Conservation (phyloP, 2,113 vertebrate species). For the Trochalopteron elliotii region DNA sequence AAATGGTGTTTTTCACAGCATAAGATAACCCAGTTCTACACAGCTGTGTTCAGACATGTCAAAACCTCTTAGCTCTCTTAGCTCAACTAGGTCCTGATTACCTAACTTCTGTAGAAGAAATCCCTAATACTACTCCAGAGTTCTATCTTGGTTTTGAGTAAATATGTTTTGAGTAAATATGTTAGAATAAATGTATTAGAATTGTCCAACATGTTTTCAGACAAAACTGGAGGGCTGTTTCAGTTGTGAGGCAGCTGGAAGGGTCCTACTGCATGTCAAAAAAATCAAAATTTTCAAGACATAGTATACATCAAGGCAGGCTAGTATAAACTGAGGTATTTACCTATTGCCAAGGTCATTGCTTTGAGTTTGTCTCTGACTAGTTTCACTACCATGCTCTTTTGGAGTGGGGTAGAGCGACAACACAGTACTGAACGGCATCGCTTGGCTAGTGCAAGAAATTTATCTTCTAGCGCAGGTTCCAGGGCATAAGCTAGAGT, state of each 20-base stretch:
- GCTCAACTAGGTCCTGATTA: neutral
- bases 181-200: neutral
- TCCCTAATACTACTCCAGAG: neutral
- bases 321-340: constrained; percentile 4
- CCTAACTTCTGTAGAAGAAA: neutral
- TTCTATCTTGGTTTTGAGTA: neutral
- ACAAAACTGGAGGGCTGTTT: neutral
- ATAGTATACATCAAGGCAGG: neutral
- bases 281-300: neutral
- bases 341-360: constrained; percentile 97
- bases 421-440: constrained; percentile 94
- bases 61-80: neutral
- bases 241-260: neutral
- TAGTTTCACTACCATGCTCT: constrained; percentile 97
- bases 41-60: neutral
- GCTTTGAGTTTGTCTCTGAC: constrained; percentile 95
- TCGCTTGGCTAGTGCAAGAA: constrained; percentile 86
- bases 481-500: constrained; percentile 93
- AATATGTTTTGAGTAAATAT: neutral
- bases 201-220: neutral
- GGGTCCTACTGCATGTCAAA: neutral
- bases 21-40: neutral
- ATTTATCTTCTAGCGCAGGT: constrained; percentile 87
- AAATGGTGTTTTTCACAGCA: neutral
- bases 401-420: constrained; percentile 93